A percentile compares a stretch with the other conserved stretches of the same genome.
These are phyloP conservation scores for Symphodus melops DNA, from an alignment of 2,113 vertebrate species.

Conservation along the genomic window DNA sequence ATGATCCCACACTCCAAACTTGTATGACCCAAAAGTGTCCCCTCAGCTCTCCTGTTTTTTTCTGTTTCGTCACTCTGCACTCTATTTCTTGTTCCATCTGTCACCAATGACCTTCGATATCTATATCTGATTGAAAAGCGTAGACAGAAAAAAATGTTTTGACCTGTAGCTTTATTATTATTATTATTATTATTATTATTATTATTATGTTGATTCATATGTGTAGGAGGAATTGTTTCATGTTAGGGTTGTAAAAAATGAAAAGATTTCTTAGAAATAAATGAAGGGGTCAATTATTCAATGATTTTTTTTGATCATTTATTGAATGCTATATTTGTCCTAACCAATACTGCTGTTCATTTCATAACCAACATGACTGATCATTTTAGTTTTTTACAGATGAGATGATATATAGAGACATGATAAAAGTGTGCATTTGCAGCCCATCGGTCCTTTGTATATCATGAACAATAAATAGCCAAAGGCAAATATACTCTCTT, in stretches of 20 bases:
- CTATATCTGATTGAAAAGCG: background rate
- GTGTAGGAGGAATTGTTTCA: constrained; percentile 33
- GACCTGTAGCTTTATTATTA: background rate
- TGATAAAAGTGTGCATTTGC: background rate
- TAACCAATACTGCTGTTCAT: background rate
- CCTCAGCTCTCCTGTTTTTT: background rate
- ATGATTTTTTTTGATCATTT: constrained; percentile 1
- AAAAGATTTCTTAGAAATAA: constrained; percentile 64
- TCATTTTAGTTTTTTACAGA: background rate
- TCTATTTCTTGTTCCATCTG: background rate
- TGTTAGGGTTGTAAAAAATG: constrained; percentile 18
- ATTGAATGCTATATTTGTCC: constrained; percentile 40
- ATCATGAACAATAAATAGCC: background rate
- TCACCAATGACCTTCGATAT: background rate
- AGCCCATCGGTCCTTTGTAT: background rate
- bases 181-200: constrained; percentile 2
- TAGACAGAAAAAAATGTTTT: background rate
- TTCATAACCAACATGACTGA: background rate
- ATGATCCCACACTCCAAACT: too few relatives aligned
- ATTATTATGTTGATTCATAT: too few relatives aligned
- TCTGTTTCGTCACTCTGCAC: background rate
- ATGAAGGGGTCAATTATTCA: constrained; percentile 35
- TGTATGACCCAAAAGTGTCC: background rate
- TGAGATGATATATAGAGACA: background rate
- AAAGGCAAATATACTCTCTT: background rate